Evolutionary conservation across 2,797 vertebrate genomes (phyloP).

Genomic region (Pampus argenteus): DNA sequence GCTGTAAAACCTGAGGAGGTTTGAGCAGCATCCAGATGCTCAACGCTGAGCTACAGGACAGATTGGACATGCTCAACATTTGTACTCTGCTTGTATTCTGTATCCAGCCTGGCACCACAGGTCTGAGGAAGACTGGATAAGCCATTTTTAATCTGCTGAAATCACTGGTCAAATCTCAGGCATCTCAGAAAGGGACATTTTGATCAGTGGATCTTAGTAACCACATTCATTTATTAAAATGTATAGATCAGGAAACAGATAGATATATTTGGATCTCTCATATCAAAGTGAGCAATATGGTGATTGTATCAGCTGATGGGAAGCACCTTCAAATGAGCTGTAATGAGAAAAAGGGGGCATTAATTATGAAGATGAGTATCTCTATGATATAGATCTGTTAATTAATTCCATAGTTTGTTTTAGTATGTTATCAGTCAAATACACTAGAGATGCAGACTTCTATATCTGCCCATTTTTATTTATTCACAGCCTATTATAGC

Average conservation of each 20-base stretch:
- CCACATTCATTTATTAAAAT: neutral
- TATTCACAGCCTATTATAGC: neutral
- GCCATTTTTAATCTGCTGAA: constrained; percentile 46
- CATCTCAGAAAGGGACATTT: constrained; percentile 21
- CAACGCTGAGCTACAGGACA: constrained; percentile 20
- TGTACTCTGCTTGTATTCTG: constrained; percentile 14
- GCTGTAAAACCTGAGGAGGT: constrained; percentile 46
- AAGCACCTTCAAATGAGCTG: neutral
- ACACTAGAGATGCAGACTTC: neutral
- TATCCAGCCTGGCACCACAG: constrained; percentile 13
- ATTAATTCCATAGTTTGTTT: neutral
- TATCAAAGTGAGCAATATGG: neutral
- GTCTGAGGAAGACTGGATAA: constrained; percentile 23
- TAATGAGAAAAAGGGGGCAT: neutral
- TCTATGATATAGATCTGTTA: neutral
- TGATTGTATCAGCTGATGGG: neutral
- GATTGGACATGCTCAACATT: constrained; percentile 32
- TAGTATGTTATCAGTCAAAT: neutral
- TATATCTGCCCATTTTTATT: constrained; percentile 1
- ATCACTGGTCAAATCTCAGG: constrained; percentile 30
- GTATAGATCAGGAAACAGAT: neutral
- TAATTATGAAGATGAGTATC: neutral
- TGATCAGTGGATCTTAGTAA: neutral
- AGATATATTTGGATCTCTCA: neutral
- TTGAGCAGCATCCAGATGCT: constrained; percentile 53